phyloP scores from a whole-genome alignment of 2,888 invertebrate genomes.

The Phoronis australis region DNA sequence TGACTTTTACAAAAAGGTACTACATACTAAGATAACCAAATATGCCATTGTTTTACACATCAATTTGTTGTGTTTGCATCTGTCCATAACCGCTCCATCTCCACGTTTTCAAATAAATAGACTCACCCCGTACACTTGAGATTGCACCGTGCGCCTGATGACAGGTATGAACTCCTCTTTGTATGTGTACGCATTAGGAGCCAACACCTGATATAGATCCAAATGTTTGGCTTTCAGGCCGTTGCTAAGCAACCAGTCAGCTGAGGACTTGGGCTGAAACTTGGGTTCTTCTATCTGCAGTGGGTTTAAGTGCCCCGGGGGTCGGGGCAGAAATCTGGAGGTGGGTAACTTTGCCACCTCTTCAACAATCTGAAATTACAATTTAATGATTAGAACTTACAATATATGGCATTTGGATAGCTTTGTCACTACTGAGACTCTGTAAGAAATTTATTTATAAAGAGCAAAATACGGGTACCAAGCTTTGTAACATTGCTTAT shows the following conservation, averaged over 20 bases:
- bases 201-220: conserved; percentile 51
- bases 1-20: no score
- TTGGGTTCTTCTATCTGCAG: conserved; percentile 40
- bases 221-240: conserved; percentile 50
- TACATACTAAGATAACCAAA: no score
- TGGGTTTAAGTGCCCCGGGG: conserved; percentile 50
- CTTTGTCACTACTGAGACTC: no score
- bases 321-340: conserved; percentile 49
- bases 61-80: no score
- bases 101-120: no score
- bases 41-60: no score
- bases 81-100: no score
- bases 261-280: conserved; percentile 44
- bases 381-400: no score
- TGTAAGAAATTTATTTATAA: no score
- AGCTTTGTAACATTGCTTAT: no score
- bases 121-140: conserved; percentile 51
- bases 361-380: conserved; percentile 32
- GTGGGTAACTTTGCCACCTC: conserved; percentile 50
- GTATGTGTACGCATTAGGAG: conserved; percentile 52
- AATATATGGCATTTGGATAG: no score
- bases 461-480: no score
- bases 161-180: conserved; percentile 51
- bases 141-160: conserved; percentile 51
- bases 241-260: conserved; percentile 47